A percentile compares a stretch with the other conserved stretches of the same genome.
These are phyloP conservation scores for Cepaea nemoralis DNA, from an alignment of 1,140 invertebrate species.

Conservation along the genomic window DNA sequence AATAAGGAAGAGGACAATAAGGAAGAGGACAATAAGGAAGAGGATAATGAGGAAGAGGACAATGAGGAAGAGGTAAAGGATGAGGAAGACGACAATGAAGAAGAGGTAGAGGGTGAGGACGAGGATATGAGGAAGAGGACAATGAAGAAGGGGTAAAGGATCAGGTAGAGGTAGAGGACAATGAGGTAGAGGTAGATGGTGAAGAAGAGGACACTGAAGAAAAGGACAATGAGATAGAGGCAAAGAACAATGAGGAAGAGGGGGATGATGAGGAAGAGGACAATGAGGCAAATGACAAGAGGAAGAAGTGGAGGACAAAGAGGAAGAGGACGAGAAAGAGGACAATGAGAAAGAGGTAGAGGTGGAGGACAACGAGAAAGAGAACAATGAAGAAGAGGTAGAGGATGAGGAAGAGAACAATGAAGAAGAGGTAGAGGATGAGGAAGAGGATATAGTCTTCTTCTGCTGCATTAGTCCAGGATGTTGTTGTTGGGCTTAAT, in stretches of 20 bases:
- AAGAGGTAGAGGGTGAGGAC: not conserved
- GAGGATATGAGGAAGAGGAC: not conserved
- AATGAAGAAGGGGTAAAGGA: not conserved
- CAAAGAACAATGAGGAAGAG: not conserved
- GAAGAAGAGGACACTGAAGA: not conserved
- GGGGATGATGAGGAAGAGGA: not conserved
- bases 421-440: no score
- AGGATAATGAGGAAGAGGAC: conserved; percentile 8
- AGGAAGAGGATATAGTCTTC: no score
- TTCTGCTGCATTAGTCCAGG: no score
- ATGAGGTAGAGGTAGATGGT: not conserved
- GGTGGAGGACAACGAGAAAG: not conserved
- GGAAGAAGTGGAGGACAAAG: not conserved
- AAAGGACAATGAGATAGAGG: no score
- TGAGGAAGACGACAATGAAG: not conserved
- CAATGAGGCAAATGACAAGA: not conserved
- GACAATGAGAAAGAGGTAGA: not conserved
- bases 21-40: not conserved
- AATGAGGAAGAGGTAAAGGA: conserved; percentile 1
- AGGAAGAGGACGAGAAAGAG: not conserved
- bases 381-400: not conserved
- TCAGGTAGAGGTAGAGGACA: not conserved
- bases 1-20: conserved; percentile 3
- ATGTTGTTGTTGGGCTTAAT: no score
- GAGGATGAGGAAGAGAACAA: not conserved